A percentile compares a stretch with the other conserved stretches of the same genome.
Evolutionary conservation across 2,113 vertebrate species (phyloP).

Genomic region (Sylvilagus bachmani): DNA sequence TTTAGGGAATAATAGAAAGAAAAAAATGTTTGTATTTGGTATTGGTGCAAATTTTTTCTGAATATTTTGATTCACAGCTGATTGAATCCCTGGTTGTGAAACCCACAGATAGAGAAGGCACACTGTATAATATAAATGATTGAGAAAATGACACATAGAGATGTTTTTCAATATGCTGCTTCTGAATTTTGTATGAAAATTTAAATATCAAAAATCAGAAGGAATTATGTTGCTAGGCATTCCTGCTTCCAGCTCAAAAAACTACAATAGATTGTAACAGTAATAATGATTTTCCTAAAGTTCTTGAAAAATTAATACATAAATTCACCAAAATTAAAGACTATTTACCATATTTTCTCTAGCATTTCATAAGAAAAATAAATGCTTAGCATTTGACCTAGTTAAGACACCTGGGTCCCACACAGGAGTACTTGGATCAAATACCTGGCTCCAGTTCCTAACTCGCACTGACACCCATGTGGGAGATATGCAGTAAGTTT

Average conservation of each 20-base stretch:
- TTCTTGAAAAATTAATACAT: background rate
- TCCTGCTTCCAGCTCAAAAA: background rate
- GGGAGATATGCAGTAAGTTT: too few relatives aligned
- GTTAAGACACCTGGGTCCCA: too few relatives aligned
- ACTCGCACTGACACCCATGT: too few relatives aligned
- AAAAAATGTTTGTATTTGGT: background rate
- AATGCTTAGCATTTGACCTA: too few relatives aligned
- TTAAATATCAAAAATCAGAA: constrained; percentile 13
- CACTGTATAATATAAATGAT: background rate
- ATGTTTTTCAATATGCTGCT: background rate
- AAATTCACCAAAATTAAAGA: background rate
- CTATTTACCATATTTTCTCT: background rate
- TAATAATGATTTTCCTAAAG: background rate
- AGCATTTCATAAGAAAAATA: background rate
- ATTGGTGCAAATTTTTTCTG: background rate
- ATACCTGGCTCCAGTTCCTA: too few relatives aligned
- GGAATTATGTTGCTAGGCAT: background rate
- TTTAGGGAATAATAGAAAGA: background rate
- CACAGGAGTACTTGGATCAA: too few relatives aligned
- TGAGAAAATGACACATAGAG: background rate
- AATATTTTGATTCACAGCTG: background rate
- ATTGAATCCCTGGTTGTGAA: background rate
- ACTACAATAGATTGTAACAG: background rate
- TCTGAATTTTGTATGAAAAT: background rate
- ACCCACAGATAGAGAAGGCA: background rate